Percentiles rank a stretch among this genome's conserved stretches.
These are phyloP conservation scores for Loripinus fragilis DNA, from an alignment of 2,888 invertebrate species.

Conservation along the genomic window DNA sequence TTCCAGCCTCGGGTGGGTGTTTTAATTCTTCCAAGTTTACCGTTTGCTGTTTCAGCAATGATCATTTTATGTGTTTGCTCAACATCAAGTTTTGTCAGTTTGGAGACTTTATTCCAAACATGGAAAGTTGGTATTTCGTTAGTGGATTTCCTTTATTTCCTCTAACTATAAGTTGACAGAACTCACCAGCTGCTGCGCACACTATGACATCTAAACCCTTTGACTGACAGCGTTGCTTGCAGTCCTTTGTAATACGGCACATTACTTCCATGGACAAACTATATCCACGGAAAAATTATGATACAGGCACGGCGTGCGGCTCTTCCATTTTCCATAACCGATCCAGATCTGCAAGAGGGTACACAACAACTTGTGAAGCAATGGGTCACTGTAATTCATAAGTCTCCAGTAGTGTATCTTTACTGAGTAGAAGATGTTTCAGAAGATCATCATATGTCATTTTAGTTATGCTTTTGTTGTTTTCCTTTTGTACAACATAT, in stretches of 20 bases:
- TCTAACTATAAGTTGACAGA: conserved; percentile 27
- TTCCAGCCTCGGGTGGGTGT: not conserved
- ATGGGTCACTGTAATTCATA: conserved; percentile 31
- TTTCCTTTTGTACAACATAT: not conserved
- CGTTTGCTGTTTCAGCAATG: not conserved
- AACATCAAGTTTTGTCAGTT: not conserved
- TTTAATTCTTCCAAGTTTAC: not conserved
- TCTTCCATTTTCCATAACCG: conserved; percentile 42
- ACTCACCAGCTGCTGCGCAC: conserved; percentile 32
- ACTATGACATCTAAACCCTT: conserved; percentile 23
- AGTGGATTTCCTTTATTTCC: conserved; percentile 14
- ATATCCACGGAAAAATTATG: conserved; percentile 39
- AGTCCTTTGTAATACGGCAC: conserved; percentile 24
- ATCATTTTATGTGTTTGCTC: not conserved
- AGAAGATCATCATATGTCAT: conserved; percentile 21
- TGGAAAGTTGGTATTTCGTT: conserved; percentile 30
- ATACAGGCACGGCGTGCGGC: conserved; percentile 38
- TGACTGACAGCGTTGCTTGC: not conserved
- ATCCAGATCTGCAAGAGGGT: conserved; percentile 37
- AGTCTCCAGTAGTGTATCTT: conserved; percentile 12
- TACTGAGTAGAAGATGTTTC: conserved; percentile 8
- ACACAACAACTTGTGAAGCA: conserved; percentile 39
- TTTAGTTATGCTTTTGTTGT: not conserved
- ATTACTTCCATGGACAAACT: conserved; percentile 36
- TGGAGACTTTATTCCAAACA: conserved; percentile 24